Conservation (phyloP, 2,888 invertebrate genomes). For the Eretmocerus hayati region DNA sequence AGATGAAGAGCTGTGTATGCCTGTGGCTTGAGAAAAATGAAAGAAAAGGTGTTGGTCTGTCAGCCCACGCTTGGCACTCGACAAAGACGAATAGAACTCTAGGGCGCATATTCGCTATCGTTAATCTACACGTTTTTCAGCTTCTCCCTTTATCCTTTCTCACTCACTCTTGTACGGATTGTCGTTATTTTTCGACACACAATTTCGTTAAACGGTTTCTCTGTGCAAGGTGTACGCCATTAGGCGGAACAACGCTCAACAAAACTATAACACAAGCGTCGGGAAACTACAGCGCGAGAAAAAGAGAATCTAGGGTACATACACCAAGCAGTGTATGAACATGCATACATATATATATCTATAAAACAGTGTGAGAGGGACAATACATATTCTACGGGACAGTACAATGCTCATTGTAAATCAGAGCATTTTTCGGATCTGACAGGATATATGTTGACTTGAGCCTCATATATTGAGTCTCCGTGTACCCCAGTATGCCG, state of each 20-base stretch:
- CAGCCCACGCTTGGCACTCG: not conserved
- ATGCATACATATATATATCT: conserved; percentile 2
- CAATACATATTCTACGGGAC: conserved; percentile 39
- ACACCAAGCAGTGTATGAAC: conserved; percentile 14
- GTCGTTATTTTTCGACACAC: conserved; percentile 13
- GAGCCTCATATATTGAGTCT: conserved; percentile 41
- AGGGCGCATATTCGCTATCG: conserved; percentile 12
- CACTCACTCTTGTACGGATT: conserved; percentile 1
- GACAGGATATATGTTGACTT: conserved; percentile 42
- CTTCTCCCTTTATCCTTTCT: conserved; percentile 11
- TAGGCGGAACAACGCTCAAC: conserved; percentile 15
- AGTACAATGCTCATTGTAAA: conserved; percentile 44
- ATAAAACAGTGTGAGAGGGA: conserved; percentile 26
- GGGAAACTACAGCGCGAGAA: no score
- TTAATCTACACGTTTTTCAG: conserved; percentile 5
- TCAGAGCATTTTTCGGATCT: conserved; percentile 44
- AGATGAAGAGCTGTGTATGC: not conserved
- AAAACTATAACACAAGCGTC: conserved; percentile 15
- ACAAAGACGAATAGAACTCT: not conserved
- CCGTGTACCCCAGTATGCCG: conserved; percentile 30
- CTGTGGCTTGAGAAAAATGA: not conserved
- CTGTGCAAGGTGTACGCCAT: conserved; percentile 27
- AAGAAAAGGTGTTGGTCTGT: not conserved
- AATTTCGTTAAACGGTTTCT: conserved; percentile 25
- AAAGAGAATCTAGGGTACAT: not conserved